A percentile compares a stretch with the other conserved stretches of the same genome.
Evolutionary conservation across 2,113 vertebrate species (phyloP).

Genomic region (Boulengeromyrus knoepffleri): DNA sequence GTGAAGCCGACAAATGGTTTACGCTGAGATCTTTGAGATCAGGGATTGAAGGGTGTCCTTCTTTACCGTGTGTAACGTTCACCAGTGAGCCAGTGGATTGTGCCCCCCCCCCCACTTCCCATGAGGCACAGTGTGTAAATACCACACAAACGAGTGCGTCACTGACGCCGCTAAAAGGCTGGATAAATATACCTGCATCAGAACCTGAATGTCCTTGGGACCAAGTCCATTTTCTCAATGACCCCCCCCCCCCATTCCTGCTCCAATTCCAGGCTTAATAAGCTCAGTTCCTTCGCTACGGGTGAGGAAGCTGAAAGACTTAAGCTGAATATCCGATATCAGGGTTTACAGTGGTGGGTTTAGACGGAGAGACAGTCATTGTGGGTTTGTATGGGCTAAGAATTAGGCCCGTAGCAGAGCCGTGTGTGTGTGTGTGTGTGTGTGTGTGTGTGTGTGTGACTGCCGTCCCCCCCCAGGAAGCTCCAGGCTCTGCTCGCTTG

Average conservation of each 20-base stretch:
- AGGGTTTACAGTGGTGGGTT: not conserved
- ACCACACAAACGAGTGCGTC: not conserved
- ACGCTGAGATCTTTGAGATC: not conserved
- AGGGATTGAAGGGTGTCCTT: not conserved
- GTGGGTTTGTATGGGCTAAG: not conserved
- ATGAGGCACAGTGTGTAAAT: not conserved
- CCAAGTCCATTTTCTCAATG: not conserved
- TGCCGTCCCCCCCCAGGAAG: not conserved
- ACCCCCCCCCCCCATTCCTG: not conserved
- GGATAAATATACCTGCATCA: not conserved
- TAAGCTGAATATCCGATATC: not conserved
- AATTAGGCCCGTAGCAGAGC: not conserved
- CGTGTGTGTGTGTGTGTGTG: not conserved
- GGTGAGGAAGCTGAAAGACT: not conserved
- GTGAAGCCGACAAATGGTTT: not conserved
- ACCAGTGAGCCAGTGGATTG: not conserved
- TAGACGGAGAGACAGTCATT: not conserved
- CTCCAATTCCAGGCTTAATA: not conserved
- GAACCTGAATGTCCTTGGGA: not conserved
- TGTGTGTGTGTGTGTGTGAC: not conserved
- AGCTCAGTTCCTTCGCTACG: not conserved
- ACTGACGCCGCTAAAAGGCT: not conserved
- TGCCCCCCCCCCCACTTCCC: not conserved
- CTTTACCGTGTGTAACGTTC: not conserved
- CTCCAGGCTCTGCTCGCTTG: conserved; percentile 34